Base-by-base conservation (phyloP, 2,113 vertebrate species). In the Podocnemis expansa region DNA sequence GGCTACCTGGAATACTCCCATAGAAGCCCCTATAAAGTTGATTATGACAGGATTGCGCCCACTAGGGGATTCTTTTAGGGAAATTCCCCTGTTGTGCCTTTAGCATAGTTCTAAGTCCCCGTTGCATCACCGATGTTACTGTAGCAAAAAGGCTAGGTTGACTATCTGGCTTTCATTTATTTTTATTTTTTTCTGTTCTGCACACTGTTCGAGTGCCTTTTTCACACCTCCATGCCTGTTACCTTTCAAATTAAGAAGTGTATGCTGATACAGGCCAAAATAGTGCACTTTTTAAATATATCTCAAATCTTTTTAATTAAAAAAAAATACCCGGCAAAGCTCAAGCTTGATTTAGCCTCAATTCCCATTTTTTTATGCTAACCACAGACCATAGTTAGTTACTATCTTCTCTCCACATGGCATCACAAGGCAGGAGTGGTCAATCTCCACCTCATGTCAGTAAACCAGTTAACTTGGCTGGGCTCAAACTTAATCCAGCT, bases 391-490 rank as follows among this genome's bases (percentile, higher is more conserved):
- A 56, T 0, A 67, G 34, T 67, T 0, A 67, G 34, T 67, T 67
- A 0, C 11, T 52, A 1, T n/a, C 43, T 34, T 17, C 67, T 6
- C 47, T 84, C 12, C 21, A 8, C 12, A 3, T 5, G 55, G 70
- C 87, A 21, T 2, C 0, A 0, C 29, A 27, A 14, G 29, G 41
- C 4, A 49, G 0, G 1, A 80, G 29, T 10, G 58, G 31, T 43
- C 22, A 73, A 41, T 76, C 1, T 22, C 16, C 3, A 13, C 10
- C 10, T 70, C 43, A 14, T 47, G 67, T 86, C 80, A 9, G n/a
- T 17, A 78, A 86, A 14, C 2, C 4, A 0, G 2, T 80, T 79
- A 51, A 10, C 0, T 1, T 10, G 54, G 4, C 0, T 1, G 29
- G 3, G 3, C 41, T 75, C 83, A 4, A 1, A 6, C 45, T 60